phyloP scores from a whole-genome alignment of 2,797 vertebrate genomes.

The Semaprochilodus insignis region DNA sequence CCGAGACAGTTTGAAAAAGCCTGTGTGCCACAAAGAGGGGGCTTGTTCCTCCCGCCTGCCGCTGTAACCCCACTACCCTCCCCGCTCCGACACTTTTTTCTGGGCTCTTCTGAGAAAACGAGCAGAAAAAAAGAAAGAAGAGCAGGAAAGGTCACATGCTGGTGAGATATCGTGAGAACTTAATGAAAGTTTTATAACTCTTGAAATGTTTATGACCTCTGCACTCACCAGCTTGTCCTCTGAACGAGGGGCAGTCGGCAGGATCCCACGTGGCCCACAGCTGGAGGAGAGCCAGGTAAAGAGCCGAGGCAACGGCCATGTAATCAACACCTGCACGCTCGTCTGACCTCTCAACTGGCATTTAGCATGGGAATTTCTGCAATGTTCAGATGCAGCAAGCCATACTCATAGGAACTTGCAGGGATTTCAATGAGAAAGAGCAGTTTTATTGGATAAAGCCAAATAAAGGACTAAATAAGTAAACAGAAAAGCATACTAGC shows the following conservation, averaged over 20 bases:
- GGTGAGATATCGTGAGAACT: conserved; percentile 88
- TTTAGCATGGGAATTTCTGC: conserved; percentile 18
- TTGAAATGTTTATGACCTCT: conserved; percentile 89
- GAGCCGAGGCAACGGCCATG: conserved; percentile 11
- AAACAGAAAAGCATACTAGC: background rate
- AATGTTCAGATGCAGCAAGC: background rate
- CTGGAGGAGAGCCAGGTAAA: conserved; percentile 56
- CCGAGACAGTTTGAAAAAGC: conserved; percentile 85
- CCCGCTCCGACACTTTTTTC: conserved; percentile 56
- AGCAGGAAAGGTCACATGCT: conserved; percentile 78
- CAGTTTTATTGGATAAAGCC: background rate
- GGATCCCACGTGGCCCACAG: conserved; percentile 61
- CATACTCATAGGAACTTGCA: background rate
- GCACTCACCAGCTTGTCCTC: conserved; percentile 81
- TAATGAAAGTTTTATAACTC: conserved; percentile 90
- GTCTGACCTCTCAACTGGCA: conserved; percentile 6
- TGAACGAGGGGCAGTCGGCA: conserved; percentile 76
- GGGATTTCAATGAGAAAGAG: background rate
- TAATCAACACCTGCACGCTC: conserved; percentile 32
- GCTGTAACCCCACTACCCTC: conserved; percentile 70
- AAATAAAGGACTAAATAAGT: no score
- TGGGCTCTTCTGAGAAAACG: conserved; percentile 50
- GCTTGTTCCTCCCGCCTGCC: conserved; percentile 75
- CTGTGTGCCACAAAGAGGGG: conserved; percentile 79
- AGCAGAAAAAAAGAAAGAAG: conserved; percentile 61